Conservation (phyloP, 2,888 invertebrate genomes). For the Caenorhabditis sp. region DNA sequence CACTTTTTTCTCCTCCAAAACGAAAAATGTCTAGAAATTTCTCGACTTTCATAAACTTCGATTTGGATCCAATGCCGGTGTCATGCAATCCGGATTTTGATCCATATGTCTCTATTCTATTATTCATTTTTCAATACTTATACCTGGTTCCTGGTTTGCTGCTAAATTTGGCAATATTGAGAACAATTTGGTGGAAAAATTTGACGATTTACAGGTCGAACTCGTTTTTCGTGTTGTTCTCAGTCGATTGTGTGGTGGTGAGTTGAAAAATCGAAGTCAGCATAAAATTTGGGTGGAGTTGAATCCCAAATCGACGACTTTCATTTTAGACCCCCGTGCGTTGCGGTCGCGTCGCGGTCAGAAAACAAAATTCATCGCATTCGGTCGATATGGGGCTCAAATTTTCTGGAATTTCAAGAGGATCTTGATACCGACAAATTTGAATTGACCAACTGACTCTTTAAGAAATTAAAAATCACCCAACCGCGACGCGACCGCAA, state of each 20-base stretch:
- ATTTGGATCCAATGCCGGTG: not conserved
- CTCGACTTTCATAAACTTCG: too few species aligned
- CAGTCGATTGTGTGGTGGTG: conserved; percentile 13
- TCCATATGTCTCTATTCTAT: not conserved
- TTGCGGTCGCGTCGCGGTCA: conserved; percentile 13
- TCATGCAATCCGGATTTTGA: not conserved
- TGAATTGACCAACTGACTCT: too few species aligned
- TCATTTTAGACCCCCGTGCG: not conserved
- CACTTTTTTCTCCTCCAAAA: too few species aligned
- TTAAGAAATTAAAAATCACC: not conserved
- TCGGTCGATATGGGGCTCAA: too few species aligned
- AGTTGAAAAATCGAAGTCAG: not conserved
- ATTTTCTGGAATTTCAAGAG: too few species aligned
- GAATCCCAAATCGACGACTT: not conserved
- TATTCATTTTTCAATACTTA: not conserved
- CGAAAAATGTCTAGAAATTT: too few species aligned
- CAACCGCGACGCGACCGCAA: too few species aligned
- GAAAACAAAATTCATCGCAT: too few species aligned
- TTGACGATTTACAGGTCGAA: not conserved
- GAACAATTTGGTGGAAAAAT: conserved; percentile 7
- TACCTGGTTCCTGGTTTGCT: not conserved
- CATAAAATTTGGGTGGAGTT: not conserved
- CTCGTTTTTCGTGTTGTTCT: conserved; percentile 10
- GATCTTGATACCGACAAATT: too few species aligned
- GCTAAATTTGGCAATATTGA: not conserved